A percentile compares a stretch with the other conserved stretches of the same genome.
These are phyloP conservation scores for Danio jaintianensis DNA, from an alignment of 2,797 vertebrate species.

Conservation along the genomic window DNA sequence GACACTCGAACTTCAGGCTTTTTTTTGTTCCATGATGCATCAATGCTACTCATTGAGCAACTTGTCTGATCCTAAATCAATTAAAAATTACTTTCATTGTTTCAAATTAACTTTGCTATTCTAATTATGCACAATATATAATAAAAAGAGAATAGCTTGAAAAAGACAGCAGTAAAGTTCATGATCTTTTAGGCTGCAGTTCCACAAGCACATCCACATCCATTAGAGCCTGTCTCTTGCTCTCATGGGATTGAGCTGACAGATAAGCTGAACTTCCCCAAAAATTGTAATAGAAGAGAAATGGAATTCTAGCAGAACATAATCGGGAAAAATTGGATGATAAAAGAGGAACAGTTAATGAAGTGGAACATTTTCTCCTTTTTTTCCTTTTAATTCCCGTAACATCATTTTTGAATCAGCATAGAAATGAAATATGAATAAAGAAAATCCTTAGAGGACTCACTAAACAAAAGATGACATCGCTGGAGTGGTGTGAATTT, in stretches of 20 bases:
- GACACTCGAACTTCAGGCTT: no score
- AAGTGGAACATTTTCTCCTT: constrained; percentile 46
- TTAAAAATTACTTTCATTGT: no score
- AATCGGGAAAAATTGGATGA: constrained; percentile 51
- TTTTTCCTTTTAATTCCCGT: constrained; percentile 48
- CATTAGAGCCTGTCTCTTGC: constrained; percentile 35
- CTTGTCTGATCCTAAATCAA: background rate
- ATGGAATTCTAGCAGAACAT: constrained; percentile 56
- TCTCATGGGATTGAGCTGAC: constrained; percentile 51
- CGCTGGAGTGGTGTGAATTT: constrained; percentile 1
- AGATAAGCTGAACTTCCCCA: constrained; percentile 57
- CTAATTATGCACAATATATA: background rate
- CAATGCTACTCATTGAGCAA: background rate
- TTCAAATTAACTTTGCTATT: background rate
- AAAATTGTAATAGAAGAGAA: constrained; percentile 55
- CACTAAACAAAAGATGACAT: constrained; percentile 27
- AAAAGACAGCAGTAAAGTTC: background rate
- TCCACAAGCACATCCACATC: constrained; percentile 26
- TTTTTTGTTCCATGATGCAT: background rate
- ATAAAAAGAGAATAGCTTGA: no score
- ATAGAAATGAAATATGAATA: constrained; percentile 40
- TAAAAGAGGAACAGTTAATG: constrained; percentile 58
- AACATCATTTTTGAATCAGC: constrained; percentile 49
- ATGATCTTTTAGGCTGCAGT: constrained; percentile 13
- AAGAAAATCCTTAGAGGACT: constrained; percentile 43